Evolutionary conservation across 2,888 invertebrate species (phyloP).

Genomic region (Ophioninae sp.): DNA sequence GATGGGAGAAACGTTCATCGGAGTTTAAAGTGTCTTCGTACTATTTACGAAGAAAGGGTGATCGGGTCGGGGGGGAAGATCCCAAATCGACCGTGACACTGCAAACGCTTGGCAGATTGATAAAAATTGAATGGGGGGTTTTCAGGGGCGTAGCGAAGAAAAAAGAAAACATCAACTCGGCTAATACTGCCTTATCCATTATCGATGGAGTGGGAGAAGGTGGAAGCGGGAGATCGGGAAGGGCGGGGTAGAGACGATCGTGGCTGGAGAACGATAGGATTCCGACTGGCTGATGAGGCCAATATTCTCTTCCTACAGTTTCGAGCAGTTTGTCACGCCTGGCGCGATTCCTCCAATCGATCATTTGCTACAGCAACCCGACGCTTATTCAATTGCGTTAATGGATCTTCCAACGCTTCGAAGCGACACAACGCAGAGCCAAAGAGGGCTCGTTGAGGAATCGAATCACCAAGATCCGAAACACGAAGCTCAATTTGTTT

Average conservation of each 20-base stretch:
- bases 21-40: constrained; percentile 25
- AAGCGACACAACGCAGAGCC: neutral
- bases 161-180: constrained; percentile 1
- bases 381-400: constrained; percentile 50
- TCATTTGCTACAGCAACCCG: constrained; percentile 31
- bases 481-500: neutral
- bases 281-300: constrained; percentile 24
- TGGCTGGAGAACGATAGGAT: constrained; percentile 9
- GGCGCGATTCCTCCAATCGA: constrained; percentile 35
- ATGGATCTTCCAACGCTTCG: constrained; percentile 34
- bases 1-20: constrained; percentile 2
- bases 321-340: constrained; percentile 32
- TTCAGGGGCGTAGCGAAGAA: neutral
- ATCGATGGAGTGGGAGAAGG: constrained; percentile 7
- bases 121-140: constrained; percentile 34
- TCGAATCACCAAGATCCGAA: constrained; percentile 1
- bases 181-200: constrained; percentile 15
- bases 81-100: constrained; percentile 25
- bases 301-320: constrained; percentile 41
- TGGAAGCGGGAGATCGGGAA: too few species aligned
- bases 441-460: neutral
- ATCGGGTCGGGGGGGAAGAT: neutral
- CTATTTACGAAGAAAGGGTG: constrained; percentile 16
- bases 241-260: constrained; percentile 12
- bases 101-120: constrained; percentile 9